Conservation (phyloP, 2,797 vertebrate species). For the Diplodus puntazzo region DNA sequence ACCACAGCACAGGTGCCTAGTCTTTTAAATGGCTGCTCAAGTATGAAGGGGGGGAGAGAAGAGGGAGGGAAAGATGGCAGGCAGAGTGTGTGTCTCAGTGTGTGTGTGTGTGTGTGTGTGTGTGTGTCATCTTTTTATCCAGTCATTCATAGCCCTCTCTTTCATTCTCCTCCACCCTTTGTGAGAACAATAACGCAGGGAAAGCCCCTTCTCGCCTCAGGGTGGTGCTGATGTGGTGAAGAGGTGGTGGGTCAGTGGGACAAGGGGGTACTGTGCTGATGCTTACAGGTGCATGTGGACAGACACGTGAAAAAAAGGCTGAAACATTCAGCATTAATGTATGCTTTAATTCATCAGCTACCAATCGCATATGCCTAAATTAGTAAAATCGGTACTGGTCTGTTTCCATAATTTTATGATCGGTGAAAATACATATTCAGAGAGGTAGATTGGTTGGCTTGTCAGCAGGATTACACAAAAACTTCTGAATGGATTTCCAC, state of each 20-base stretch:
- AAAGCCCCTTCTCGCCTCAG: constrained; percentile 80
- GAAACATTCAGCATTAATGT: not conserved
- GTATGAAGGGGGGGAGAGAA: constrained; percentile 86
- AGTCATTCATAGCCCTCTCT: constrained; percentile 39
- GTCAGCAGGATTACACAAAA: too few relatives aligned
- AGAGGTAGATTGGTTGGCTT: too few relatives aligned
- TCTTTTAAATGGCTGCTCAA: constrained; percentile 80
- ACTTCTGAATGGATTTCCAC: too few relatives aligned
- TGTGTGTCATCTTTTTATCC: constrained; percentile 48
- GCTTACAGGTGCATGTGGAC: constrained; percentile 83
- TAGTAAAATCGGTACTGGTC: not conserved
- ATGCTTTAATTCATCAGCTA: constrained; percentile 9
- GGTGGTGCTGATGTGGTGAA: constrained; percentile 57
- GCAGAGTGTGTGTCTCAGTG: constrained; percentile 12
- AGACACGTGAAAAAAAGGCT: not conserved
- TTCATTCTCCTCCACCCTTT: constrained; percentile 33
- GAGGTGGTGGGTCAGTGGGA: constrained; percentile 76
- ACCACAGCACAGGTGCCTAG: constrained; percentile 86
- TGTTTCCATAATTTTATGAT: not conserved
- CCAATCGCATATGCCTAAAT: not conserved
- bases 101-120: constrained; percentile 27
- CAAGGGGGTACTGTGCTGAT: constrained; percentile 82
- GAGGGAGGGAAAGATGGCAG: constrained; percentile 70
- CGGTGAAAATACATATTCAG: not conserved
- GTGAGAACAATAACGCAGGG: constrained; percentile 50